Conservation (phyloP, 2,888 invertebrate species). For the Lasioglossum calceatum region DNA sequence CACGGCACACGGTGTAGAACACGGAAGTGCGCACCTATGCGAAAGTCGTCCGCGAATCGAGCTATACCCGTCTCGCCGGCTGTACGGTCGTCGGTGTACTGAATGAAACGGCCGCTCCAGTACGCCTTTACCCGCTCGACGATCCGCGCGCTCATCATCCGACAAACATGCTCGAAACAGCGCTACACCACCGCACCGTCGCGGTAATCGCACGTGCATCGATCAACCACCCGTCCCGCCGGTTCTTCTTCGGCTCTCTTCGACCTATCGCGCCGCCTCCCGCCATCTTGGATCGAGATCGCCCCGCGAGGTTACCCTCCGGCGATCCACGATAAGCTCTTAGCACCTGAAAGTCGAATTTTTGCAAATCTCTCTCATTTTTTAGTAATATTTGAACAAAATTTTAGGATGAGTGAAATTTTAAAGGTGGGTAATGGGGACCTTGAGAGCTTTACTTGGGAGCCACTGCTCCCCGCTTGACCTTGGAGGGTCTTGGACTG, state of each 20-base stretch:
- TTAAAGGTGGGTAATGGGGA: not conserved
- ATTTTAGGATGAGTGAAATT: not conserved
- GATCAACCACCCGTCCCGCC: not conserved
- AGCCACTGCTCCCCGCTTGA: not conserved
- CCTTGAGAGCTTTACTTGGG: not conserved
- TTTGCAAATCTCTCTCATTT: not conserved
- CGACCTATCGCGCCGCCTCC: not conserved
- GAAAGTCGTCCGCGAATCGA: conserved; percentile 40
- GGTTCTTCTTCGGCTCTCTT: not conserved
- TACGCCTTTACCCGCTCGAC: conserved; percentile 59
- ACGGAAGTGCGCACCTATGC: conserved; percentile 39
- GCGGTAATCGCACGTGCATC: conserved; percentile 42
- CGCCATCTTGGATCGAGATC: not conserved
- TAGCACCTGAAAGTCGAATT: not conserved
- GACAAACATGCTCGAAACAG: not conserved
- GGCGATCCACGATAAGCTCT: not conserved
- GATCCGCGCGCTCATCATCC: conserved; percentile 35
- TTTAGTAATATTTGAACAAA: not conserved
- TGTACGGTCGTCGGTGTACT: conserved; percentile 63
- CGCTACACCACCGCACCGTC: not conserved
- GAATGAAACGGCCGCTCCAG: conserved; percentile 60
- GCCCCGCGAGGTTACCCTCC: not conserved
- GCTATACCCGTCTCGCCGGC: conserved; percentile 47
- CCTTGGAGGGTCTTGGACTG: not conserved
- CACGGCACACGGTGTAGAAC: not conserved